Conservation (phyloP, 1,140 invertebrate genomes). For the Eufriesea mexicana region DNA sequence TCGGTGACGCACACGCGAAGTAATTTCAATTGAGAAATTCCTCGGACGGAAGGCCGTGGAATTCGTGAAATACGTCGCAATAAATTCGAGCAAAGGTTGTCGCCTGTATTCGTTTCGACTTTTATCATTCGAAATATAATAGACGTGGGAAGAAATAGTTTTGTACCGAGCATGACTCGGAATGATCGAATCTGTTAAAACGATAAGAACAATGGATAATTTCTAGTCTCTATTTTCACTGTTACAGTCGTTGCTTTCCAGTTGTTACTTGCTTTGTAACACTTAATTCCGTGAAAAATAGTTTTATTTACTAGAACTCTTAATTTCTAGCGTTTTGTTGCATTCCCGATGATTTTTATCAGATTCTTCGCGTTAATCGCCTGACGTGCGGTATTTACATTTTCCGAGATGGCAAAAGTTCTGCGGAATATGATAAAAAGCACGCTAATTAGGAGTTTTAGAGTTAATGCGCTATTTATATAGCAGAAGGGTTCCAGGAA, state of each 20-base stretch:
- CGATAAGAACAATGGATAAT: not conserved
- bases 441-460: too few species aligned
- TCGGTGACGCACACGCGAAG: not conserved
- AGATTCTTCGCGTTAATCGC: too few species aligned
- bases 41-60: not conserved
- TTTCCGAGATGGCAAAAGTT: too few species aligned
- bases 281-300: not conserved
- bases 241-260: not conserved
- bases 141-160: not conserved
- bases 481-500: too few species aligned
- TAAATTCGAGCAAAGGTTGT: not conserved
- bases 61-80: constrained; percentile 17
- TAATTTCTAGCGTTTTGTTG: not conserved
- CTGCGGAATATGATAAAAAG: too few species aligned
- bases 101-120: not conserved
- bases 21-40: constrained; percentile 34
- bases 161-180: not conserved
- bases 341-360: not conserved
- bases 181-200: not conserved
- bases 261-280: not conserved
- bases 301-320: not conserved
- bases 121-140: not conserved
- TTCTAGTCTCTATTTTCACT: not conserved
- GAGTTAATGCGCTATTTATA: not conserved
- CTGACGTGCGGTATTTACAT: too few species aligned